Evolutionary conservation across 2,888 invertebrate species (phyloP), one percentile per base, ranked within the genome.

Genomic region (Leptinotarsa peninsularis): DNA sequence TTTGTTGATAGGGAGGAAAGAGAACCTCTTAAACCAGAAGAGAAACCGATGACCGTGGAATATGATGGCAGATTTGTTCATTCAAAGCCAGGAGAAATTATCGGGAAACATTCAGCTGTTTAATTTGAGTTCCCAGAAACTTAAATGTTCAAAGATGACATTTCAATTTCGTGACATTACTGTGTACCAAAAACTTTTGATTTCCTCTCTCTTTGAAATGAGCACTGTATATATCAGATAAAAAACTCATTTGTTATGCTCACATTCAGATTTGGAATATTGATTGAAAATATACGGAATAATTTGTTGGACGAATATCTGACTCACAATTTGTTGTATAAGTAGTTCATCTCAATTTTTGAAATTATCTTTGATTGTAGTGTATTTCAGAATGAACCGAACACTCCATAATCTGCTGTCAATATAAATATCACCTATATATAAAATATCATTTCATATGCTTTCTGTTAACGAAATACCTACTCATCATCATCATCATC

Each of bases 61-160:
- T 96, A 94, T 86, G 95, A 96, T 84, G 94, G 95, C 4, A 93
- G 93, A 84, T 92, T 94, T 83, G 95, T 95, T 52, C 93, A 94
- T 85, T 94, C 96, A 60, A 94, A 94, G 85, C 94, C 95, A 76
- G 95, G 95, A 77, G 94, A 93, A 83, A 93, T 95, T 83, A 94
- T 96, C 85, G 96, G 96, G 82, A 96, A 96, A 90, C 95, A 96
- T 88, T 96, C 96, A n/a, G 95, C 96, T 72, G 96, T 96, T 83
- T 95, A 91, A 78, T 23, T 49, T 58, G 21, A 23, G 21, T 23
- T 58, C 4, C 1, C 21, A 23, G 27, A 23, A 58, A 15, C 14
- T 14, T 58, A 23, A 14, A 15, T 27, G 15, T 58, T 23, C 21
- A 15, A 58, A 23, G 23, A 23, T 58, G 58, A 4, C 21, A 23